These are phyloP conservation scores for Musca vetustissima DNA, from an alignment of 1,140 invertebrate species.

Conservation along the genomic window DNA sequence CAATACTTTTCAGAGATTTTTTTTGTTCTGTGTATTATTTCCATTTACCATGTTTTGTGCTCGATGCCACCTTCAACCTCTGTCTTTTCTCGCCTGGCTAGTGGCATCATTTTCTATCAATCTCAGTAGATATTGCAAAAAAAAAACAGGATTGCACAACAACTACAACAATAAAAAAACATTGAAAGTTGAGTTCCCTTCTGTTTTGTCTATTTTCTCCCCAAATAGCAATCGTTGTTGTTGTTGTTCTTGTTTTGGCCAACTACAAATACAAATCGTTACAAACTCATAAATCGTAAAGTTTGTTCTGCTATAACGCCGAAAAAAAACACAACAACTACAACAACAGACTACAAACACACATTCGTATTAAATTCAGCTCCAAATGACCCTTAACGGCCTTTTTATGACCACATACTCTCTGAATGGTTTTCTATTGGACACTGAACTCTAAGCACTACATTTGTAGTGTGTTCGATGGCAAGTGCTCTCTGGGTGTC, in stretches of 20 bases:
- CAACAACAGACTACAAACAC: not conserved
- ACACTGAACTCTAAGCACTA: not conserved
- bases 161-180: not conserved
- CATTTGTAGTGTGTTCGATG: not conserved
- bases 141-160: not conserved
- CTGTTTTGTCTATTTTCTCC: too few relatives aligned
- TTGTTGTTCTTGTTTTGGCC: too few relatives aligned
- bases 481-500: not conserved
- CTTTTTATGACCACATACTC: constrained; percentile 15
- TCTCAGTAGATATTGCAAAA: constrained; percentile 8
- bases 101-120: constrained; percentile 8
- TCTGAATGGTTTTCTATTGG: not conserved
- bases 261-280: constrained; percentile 24
- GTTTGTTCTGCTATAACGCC: constrained; percentile 4
- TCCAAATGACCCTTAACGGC: constrained; percentile 13
- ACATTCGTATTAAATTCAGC: constrained; percentile 11
- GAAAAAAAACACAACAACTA: too few relatives aligned
- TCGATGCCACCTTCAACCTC: too few relatives aligned
- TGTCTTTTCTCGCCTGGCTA: not conserved
- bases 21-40: not conserved
- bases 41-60: not conserved
- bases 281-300: constrained; percentile 22
- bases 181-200: too few relatives aligned
- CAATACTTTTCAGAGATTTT: not conserved
- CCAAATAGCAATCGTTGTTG: too few relatives aligned